Conservation (phyloP, 2,113 vertebrate species). For the Campylomormyrus tamandua region DNA sequence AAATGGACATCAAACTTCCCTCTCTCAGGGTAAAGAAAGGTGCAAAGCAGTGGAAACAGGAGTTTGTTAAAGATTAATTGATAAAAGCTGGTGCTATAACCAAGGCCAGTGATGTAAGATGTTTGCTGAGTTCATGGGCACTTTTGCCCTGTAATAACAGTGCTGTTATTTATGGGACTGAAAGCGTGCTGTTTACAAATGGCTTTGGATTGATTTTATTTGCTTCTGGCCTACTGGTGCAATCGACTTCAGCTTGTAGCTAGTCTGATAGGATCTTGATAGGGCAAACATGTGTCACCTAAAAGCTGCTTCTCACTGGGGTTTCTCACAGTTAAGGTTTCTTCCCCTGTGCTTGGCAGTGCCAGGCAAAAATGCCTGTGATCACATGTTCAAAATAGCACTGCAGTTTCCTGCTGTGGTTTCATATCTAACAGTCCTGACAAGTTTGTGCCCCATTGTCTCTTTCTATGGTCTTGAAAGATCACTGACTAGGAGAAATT, state of each 20-base stretch:
- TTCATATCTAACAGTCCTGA: not conserved
- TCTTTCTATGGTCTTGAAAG: not conserved
- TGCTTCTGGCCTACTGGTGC: not conserved
- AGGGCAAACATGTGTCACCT: not conserved
- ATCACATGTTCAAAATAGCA: not conserved
- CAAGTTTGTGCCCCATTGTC: not conserved
- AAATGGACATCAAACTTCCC: not conserved
- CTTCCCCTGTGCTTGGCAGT: not conserved
- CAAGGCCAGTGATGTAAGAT: conserved; percentile 15
- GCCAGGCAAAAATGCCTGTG: not conserved
- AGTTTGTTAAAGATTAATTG: conserved; percentile 20
- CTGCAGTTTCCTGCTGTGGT: too few species aligned
- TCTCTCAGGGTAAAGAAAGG: not conserved
- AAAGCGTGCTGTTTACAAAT: conserved; percentile 24
- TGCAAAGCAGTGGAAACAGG: conserved; percentile 27
- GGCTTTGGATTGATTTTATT: conserved; percentile 24
- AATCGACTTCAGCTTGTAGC: not conserved
- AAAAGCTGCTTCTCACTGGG: not conserved
- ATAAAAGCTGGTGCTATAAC: conserved; percentile 21
- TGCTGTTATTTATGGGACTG: conserved; percentile 13
- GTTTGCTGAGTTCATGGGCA: not conserved
- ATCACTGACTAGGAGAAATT: not conserved
- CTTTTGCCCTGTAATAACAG: conserved; percentile 7
- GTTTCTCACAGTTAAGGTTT: not conserved
- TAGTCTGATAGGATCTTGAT: not conserved